Evolutionary conservation across 2,888 invertebrate species (phyloP), one percentile per base, ranked within the genome.

Genomic region (Calameuta pallipes): DNA sequence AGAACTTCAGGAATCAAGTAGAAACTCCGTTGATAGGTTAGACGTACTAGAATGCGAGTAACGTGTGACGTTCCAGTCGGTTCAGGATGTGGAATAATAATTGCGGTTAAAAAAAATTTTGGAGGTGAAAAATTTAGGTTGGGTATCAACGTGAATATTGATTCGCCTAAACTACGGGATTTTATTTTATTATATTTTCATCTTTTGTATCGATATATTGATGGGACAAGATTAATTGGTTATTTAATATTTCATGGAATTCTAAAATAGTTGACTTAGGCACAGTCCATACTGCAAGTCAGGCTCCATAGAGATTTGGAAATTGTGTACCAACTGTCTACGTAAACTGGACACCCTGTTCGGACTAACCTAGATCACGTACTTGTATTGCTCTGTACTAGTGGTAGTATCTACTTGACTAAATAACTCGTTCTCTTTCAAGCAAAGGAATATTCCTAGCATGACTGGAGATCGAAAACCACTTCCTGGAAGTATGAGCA

Each of bases 1-100:
- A 84, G 83, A 85, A 83, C 80, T 76, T 78, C 78, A 79, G 23
- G 23, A 56, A 56, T 23, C 9, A 56, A 56, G 56, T 56, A 2
- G 56, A 56, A 56, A 56, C 2, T 23, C 23, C 56, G 23, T 9
- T 56, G 23, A 56, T 9, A 23, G 56, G 56, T 56, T 56, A 23
- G 56, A 56, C 9, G 56, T 56, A 9, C 1, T 23, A 9, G 56
- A 56, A 23, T 9, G 56, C 23, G 56, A 23, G 9, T 56, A 23
- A 56, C 23, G 56, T 9, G 23, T 56, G 56, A 56, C 23, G 56
- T 23, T 23, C 2, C 56, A 9, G 23, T 9, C 9, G 2, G 56
- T 56, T 56, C 23, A 23, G 56, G 23, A 15, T 6, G 15, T 15
- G 15, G 41, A 15, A 56, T 23, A 56, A 56, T 56, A 56, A 56